Base-by-base conservation (phyloP, 2,113 vertebrate species). In the Rhea americana region DNA sequence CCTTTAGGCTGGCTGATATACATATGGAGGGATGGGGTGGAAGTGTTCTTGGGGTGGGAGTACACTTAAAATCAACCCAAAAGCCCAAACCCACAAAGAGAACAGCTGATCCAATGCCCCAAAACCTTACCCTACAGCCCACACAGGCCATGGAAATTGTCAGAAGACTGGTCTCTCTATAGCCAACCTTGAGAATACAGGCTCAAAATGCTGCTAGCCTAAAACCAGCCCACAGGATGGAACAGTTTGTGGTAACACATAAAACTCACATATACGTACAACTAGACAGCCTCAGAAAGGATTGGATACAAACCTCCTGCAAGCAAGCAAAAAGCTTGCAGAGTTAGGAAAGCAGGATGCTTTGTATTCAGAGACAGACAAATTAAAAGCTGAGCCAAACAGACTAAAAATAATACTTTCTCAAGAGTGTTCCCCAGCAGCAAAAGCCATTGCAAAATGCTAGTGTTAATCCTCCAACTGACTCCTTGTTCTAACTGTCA, bases 321-420 rank as follows among this genome's bases (percentile, higher is more conserved):
- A 6, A 68, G 25, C 20, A 82, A 53, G 19, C 22, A 22, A 51
- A 28, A 39, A 72, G 16, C 18, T 1, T 17, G 53, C 58, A 89
- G 71, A 8, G 0, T 2, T 22, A 28, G 32, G 18, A 25, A 53
- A 63, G 24, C 41, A 67, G 32, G 37, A 30, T 6, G 15, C 26
- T 32, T 7, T 18, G 1, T 1, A 0, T 39, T 53, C 48, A 41
- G 37, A 55, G 48, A 73, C 7, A 24, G 1, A 11, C 1, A 3
- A 15, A 51, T 24, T 35, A n/a, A 84, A 51, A 56, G 1, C 2
- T 0, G 13, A 26, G 30, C 9, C 1, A 0, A 16, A 28, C 3
- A 21, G 41, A 39, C 5, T 56, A 8, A n/a, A 65, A 3, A 16
- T 4, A 47, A 2, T 14, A 10, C 2, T 56, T 30, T 24, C 7